Evolutionary conservation across 2,888 invertebrate species (phyloP), one percentile per base, ranked within the genome.

Genomic region (Stratiomys singularior): DNA sequence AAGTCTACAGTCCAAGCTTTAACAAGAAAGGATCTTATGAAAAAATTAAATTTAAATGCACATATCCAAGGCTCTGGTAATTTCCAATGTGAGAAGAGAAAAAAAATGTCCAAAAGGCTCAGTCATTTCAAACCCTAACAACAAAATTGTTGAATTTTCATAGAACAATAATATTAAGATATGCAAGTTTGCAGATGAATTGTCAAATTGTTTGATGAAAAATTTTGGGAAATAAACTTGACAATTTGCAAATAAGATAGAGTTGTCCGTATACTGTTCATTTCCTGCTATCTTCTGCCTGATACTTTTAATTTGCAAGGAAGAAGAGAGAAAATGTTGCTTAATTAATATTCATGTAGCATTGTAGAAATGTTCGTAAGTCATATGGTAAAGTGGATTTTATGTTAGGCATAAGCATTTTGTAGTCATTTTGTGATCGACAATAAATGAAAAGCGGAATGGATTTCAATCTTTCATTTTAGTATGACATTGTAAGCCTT

Each of bases 361-460:
- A 30, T 21, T 11, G n/a, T 64, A 52, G 64, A 64, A n/a, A 64
- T 9, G 15, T 64, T 64, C 11, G 64, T n/a, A 28, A n/a, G n/a
- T n/a, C n/a, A n/a, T n/a, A n/a, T 64, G 9, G 60, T 64, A 28
- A n/a, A n/a, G 30, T 28, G n/a, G n/a, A n/a, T n/a, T n/a, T n/a
- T 64, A 28, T 15, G 15, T 28, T 28, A 28, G 5, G 28, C n/a
- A 15, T 60, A 74, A 23, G 74, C 44, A 37, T 74, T 74, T 74
- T 74, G 60, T 74, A 74, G 74, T 74, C 58, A 58, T 74, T 74
- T 74, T 74, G 74, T 74, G 74, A 74, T 74, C 44, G 74, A 74
- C 74, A 74, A 74, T 74, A 74, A 74, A 74, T 74, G 30, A 37
- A 37, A 9, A 9, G 3, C 5, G 9, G 37, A 37, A 37, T 5